Percentiles rank a stretch among this genome's conserved stretches.
Evolutionary conservation across 2,797 vertebrate species (phyloP).

Genomic region (Phataginus tetradactyla): DNA sequence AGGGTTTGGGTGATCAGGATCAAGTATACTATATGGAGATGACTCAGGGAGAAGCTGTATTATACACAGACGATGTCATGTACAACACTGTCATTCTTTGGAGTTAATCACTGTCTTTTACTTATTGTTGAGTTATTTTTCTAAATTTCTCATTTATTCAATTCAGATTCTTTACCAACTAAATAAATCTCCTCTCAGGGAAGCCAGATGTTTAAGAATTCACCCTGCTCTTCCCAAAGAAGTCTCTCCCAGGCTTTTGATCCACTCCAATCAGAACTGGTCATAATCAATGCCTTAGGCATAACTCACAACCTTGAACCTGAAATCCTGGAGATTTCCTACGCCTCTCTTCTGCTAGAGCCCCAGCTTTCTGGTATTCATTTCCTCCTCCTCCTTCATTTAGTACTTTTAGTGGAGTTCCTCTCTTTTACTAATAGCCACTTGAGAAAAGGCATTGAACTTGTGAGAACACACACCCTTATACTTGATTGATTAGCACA

Average conservation of each 20-base stretch:
- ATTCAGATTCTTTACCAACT: not conserved
- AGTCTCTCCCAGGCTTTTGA: not conserved
- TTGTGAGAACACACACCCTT: rapidly evolving
- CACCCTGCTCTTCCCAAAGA: not conserved
- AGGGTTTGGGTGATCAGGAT: not conserved
- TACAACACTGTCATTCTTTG: not conserved
- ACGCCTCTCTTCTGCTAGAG: not conserved
- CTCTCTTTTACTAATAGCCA: not conserved
- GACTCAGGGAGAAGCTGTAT: not conserved
- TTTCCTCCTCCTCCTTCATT: not conserved
- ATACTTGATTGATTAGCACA: rapidly evolving
- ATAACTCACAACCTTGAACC: not conserved
- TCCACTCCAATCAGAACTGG: not conserved
- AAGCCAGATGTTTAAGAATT: not conserved
- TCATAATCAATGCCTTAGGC: rapidly evolving
- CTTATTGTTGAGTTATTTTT: not conserved
- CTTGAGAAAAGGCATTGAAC: not conserved
- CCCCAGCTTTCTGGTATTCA: not conserved
- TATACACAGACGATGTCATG: too few species aligned
- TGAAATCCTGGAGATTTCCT: rapidly evolving
- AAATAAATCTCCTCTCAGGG: not conserved
- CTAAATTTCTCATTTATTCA: not conserved
- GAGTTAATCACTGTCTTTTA: not conserved
- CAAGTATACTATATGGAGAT: not conserved
- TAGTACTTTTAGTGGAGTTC: not conserved